A percentile compares a stretch with the other conserved stretches of the same genome.
Conservation (phyloP, 2,797 vertebrate genomes). For the Bradypodion ventrale region DNA sequence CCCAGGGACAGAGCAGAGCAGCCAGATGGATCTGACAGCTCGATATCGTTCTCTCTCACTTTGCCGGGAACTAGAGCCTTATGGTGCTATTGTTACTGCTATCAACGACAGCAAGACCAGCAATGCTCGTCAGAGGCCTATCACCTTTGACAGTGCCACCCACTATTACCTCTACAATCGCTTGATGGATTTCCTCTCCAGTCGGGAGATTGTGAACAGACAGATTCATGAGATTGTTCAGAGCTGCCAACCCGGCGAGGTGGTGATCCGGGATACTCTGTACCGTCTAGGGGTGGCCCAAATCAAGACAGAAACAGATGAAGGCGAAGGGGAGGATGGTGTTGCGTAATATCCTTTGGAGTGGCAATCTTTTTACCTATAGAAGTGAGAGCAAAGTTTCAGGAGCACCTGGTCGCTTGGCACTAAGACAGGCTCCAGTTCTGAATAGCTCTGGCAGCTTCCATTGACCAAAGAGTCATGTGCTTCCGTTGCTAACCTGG, state of each 20-base stretch:
- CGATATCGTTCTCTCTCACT: constrained; percentile 82
- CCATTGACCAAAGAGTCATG: constrained; percentile 77
- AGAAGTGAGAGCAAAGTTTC: constrained; percentile 35
- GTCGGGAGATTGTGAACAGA: constrained; percentile 90
- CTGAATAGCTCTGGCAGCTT: constrained; percentile 62
- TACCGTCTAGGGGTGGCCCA: constrained; percentile 95
- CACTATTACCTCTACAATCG: constrained; percentile 98
- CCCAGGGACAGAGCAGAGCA: constrained; percentile 60
- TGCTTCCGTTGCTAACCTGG: constrained; percentile 61
- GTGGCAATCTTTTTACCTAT: constrained; percentile 35
- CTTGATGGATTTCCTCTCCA: constrained; percentile 92
- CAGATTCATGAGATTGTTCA: constrained; percentile 92
- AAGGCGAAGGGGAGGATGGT: constrained; percentile 69
- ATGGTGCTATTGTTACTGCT: constrained; percentile 73
- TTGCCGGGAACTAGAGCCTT: constrained; percentile 90
- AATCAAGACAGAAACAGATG: constrained; percentile 87
- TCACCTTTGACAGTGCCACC: constrained; percentile 89
- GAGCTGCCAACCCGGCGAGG: constrained; percentile 93
- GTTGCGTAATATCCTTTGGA: constrained; percentile 50
- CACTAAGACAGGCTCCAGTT: constrained; percentile 31
- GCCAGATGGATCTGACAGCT: constrained; percentile 60
- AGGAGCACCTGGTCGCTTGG: constrained; percentile 36
- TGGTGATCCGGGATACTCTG: constrained; percentile 92
- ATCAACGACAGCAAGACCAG: constrained; percentile 67
- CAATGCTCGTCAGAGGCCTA: constrained; percentile 66